Percentiles rank a stretch among this genome's conserved stretches.
These are phyloP conservation scores for Zosterops borbonicus DNA, from an alignment of 2,113 vertebrate species.

Conservation along the genomic window DNA sequence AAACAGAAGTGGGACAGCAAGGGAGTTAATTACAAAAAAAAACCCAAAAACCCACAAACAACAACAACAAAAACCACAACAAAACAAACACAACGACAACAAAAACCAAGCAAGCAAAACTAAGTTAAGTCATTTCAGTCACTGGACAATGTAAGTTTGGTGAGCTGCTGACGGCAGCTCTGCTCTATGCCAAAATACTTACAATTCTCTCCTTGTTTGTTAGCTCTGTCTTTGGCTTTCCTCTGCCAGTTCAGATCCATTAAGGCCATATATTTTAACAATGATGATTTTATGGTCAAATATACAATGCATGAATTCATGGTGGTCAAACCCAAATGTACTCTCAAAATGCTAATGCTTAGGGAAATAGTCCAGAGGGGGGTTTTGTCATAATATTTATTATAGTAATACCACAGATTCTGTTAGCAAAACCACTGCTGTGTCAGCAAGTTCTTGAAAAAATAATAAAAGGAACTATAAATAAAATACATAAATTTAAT, in stretches of 20 bases:
- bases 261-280: constrained; percentile 48
- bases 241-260: constrained; percentile 9
- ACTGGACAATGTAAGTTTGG: neutral
- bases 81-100: neutral
- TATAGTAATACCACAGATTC: constrained; percentile 39
- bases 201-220: neutral
- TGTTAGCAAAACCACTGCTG: constrained; percentile 22
- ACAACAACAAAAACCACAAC: neutral
- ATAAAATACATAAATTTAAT: constrained; percentile 65
- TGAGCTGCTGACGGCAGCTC: neutral
- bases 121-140: neutral
- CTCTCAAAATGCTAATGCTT: constrained; percentile 33
- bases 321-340: constrained; percentile 30
- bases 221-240: neutral
- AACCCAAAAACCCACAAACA: neutral
- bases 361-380: constrained; percentile 21
- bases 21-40: neutral
- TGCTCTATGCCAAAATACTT: neutral
- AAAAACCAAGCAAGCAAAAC: neutral
- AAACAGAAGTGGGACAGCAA: neutral
- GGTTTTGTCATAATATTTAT: constrained; percentile 57
- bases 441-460: constrained; percentile 52
- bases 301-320: constrained; percentile 40
- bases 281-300: constrained; percentile 39
- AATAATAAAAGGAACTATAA: constrained; percentile 45